Evolutionary conservation across 2,888 invertebrate species (phyloP), one percentile per base, ranked within the genome.

Genomic region (Hemaris fuciformis): DNA sequence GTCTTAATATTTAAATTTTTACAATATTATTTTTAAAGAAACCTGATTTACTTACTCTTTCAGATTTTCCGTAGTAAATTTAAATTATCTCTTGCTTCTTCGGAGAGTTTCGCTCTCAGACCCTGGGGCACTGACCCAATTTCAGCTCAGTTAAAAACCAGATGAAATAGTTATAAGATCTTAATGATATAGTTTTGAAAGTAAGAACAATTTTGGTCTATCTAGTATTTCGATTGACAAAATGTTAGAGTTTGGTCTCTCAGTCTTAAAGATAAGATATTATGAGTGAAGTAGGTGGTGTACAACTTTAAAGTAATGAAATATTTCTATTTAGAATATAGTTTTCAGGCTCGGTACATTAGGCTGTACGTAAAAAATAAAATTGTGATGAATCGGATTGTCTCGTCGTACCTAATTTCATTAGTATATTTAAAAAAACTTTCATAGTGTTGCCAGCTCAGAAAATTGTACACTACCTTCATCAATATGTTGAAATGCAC

Each of bases 191-290:
- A 31, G 18, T 25, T 42, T 41, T 25, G 18, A 58, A 23, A 23
- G 41, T 42, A 15, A n/a, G 42, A 58, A 42, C 23, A 45, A 18
- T 43, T 59, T 42, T 58, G 10, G 6, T 31, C 38, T 38, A 48
- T 59, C 46, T 59, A 53, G 48, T 23, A 18, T 34, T 41, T 57
- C 31, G 15, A 7, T 58, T 48, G 53, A 57, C 22, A 34, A 20
- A 57, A 60, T 46, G 23, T 65, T 64, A 63, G 62, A 67, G 63
- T 63, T 64, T 64, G 63, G 66, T 38, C 58, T 38, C 58, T 60
- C 60, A 60, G 53, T 53, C 60, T 60, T 60, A 60, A 48, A 45
- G 31, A 59, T 43, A 58, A 43, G 31, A 43, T 18, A 42, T 61
- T 48, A 62, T 59, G 59, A 20, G 22, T 41, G 31, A 53, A 18